Percentiles rank a stretch among this genome's conserved stretches.
Evolutionary conservation across 92 coral and sea anemone species (phyloP).

Genomic region (Zoanthus sociatus): DNA sequence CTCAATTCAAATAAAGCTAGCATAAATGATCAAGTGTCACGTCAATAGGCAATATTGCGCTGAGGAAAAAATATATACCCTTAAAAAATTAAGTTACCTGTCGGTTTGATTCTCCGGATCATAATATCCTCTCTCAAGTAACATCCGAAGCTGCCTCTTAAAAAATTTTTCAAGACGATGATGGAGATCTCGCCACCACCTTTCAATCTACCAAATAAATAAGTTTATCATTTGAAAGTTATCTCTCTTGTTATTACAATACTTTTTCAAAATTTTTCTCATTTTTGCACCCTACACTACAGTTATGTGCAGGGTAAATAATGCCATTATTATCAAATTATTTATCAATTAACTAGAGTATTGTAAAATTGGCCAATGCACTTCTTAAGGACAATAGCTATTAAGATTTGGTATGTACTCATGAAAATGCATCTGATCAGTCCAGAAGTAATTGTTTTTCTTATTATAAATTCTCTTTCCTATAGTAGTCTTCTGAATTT

Average conservation of each 20-base stretch:
- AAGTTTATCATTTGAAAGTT: neutral
- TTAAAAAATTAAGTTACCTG: slow-evolving; percentile 25
- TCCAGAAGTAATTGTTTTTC: neutral
- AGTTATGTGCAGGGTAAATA: neutral
- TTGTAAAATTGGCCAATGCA: neutral
- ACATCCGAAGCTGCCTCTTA: slow-evolving; percentile 60
- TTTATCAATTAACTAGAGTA: neutral
- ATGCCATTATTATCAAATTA: neutral
- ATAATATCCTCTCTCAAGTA: slow-evolving; percentile 62
- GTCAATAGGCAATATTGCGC: too few species aligned
- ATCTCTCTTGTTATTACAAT: slow-evolving; percentile 7
- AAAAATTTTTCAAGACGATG: slow-evolving; percentile 60
- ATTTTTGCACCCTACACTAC: neutral
- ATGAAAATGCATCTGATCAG: neutral
- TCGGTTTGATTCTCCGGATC: slow-evolving; percentile 59
- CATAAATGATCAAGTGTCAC: too few species aligned
- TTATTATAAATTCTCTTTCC: neutral
- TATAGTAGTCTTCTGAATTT: neutral
- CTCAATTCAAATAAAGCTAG: too few species aligned
- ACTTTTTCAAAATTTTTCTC: neutral
- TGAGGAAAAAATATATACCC: too few species aligned
- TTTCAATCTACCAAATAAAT: slow-evolving; percentile 53
- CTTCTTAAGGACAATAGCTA: neutral
- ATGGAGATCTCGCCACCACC: slow-evolving; percentile 72
- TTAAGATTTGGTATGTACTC: neutral